Percentiles rank a stretch among this genome's conserved stretches.
These are phyloP conservation scores for Tauraco erythrolophus DNA, from an alignment of 2,113 vertebrate genomes.

Conservation along the genomic window DNA sequence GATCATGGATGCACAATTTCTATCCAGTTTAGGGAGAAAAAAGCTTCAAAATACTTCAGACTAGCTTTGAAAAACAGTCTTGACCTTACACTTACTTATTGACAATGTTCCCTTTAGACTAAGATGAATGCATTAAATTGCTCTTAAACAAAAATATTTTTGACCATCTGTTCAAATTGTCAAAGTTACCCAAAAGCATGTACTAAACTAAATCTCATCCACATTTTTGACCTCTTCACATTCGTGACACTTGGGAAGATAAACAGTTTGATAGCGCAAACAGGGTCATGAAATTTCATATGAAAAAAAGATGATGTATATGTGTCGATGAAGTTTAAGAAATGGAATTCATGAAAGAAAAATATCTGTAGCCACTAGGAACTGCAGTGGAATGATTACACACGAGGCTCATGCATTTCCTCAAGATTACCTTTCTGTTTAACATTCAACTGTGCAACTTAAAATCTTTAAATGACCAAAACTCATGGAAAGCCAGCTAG, in stretches of 20 bases:
- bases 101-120: neutral
- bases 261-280: neutral
- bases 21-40: neutral
- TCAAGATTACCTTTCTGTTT: neutral
- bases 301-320: neutral
- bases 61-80: neutral
- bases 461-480: neutral
- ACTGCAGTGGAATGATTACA: neutral
- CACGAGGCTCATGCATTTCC: neutral
- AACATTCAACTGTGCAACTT: neutral
- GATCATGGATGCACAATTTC: neutral
- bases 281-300: neutral
- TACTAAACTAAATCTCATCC: neutral
- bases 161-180: neutral
- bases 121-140: neutral
- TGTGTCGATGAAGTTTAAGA: neutral
- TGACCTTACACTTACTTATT: neutral
- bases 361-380: neutral
- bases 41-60: neutral
- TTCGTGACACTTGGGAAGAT: neutral
- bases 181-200: neutral
- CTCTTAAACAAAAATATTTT: neutral
- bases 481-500: fast-evolving
- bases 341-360: neutral
- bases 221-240: neutral